These are phyloP conservation scores for Hyppa rectilinea DNA, from an alignment of 2,888 invertebrate genomes.

Conservation along the genomic window DNA sequence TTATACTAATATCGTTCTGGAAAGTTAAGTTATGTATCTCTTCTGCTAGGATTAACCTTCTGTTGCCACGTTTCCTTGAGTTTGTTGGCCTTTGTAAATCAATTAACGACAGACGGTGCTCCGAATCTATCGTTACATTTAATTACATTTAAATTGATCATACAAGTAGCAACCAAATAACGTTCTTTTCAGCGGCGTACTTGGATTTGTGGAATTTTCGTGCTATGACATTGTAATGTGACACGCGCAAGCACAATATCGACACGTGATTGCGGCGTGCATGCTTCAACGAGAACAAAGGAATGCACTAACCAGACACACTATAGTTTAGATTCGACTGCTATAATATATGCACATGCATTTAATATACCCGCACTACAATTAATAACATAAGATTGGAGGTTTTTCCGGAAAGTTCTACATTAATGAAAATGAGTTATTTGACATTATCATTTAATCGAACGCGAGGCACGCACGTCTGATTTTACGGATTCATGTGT, in stretches of 20 bases:
- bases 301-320: slow-evolving; percentile 61
- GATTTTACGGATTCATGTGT: too few species aligned
- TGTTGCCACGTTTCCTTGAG: slow-evolving; percentile 2
- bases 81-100: slow-evolving; percentile 30
- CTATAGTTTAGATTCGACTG: slow-evolving; percentile 36
- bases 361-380: slow-evolving; percentile 41
- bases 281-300: slow-evolving; percentile 65
- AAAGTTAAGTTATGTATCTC: slow-evolving; percentile 10
- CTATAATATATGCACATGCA: slow-evolving; percentile 49
- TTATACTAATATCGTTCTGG: slow-evolving; percentile 20
- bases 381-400: slow-evolving; percentile 31
- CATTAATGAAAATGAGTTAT: slow-evolving; percentile 15
- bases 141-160: slow-evolving; percentile 22
- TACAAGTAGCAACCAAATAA: background rate
- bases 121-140: slow-evolving; percentile 28
- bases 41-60: slow-evolving; percentile 9
- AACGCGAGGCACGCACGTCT: too few species aligned
- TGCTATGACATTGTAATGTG: slow-evolving; percentile 58
- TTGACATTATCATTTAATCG: background rate
- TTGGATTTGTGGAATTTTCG: slow-evolving; percentile 47
- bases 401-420: slow-evolving; percentile 30
- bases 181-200: slow-evolving; percentile 11
- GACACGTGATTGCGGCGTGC: slow-evolving; percentile 61
- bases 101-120: slow-evolving; percentile 22
- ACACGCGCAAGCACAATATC: slow-evolving; percentile 57